These are phyloP conservation scores for Nasonia oneida DNA, from an alignment of 2,888 invertebrate genomes.

Conservation along the genomic window DNA sequence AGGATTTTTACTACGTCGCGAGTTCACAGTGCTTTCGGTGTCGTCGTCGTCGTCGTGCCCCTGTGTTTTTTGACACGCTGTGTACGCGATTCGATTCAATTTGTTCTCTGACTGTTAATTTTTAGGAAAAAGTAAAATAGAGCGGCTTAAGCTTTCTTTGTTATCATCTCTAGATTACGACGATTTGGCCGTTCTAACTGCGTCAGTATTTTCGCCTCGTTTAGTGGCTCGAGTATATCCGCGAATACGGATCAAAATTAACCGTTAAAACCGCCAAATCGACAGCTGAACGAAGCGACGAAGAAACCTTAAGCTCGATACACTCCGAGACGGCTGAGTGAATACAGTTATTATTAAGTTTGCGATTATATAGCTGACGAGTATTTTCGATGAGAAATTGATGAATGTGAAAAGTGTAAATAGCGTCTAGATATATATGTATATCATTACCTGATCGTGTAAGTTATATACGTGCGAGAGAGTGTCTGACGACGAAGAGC, in stretches of 20 bases:
- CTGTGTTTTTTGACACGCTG: not conserved
- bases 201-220: not conserved
- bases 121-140: not conserved
- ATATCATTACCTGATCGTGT: slow-evolving; percentile 38
- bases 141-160: slow-evolving; percentile 30
- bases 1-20: not conserved
- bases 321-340: not conserved
- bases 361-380: not conserved
- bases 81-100: not conserved
- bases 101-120: slow-evolving; percentile 18
- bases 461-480: slow-evolving; percentile 51
- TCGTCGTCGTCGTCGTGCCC: not conserved
- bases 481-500: not conserved
- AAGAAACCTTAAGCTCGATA: slow-evolving; percentile 21
- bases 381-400: slow-evolving; percentile 48
- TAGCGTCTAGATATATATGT: slow-evolving; percentile 32
- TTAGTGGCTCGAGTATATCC: not conserved
- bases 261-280: slow-evolving; percentile 11
- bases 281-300: too few species aligned
- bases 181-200: slow-evolving; percentile 10
- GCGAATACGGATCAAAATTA: not conserved
- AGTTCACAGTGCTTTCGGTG: slow-evolving; percentile 37
- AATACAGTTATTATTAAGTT: not conserved
- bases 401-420: slow-evolving; percentile 57
- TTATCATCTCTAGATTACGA: not conserved